These are phyloP conservation scores for Cheilosia urbana DNA, from an alignment of 2,888 invertebrate species.

Conservation along the genomic window DNA sequence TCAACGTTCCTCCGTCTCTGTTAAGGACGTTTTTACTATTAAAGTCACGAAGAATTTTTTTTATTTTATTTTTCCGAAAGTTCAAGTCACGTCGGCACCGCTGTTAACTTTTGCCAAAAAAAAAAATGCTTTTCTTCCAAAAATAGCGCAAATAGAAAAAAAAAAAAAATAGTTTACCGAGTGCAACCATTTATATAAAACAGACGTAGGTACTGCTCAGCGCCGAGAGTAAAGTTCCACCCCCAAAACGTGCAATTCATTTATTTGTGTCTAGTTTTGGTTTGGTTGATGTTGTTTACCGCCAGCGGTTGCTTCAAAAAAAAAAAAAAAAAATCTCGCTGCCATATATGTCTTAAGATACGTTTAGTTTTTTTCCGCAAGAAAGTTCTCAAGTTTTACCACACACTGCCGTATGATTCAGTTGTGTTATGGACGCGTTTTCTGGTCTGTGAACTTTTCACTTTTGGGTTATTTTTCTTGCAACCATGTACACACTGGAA, in stretches of 20 bases:
- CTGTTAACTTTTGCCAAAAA: conserved; percentile 57
- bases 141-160: conserved; percentile 32
- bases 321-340: conserved; percentile 11
- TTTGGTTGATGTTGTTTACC: conserved; percentile 54
- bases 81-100: conserved; percentile 64
- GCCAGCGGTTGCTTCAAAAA: conserved; percentile 45
- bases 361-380: conserved; percentile 23
- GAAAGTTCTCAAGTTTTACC: conserved; percentile 28
- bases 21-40: conserved; percentile 50
- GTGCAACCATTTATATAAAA: conserved; percentile 46
- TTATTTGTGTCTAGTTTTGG: conserved; percentile 17
- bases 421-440: too few species aligned
- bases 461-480: too few species aligned
- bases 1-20: conserved; percentile 10
- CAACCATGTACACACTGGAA: too few species aligned
- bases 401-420: not conserved
- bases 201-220: conserved; percentile 7
- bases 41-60: conserved; percentile 53
- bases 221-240: conserved; percentile 36
- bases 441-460: too few species aligned
- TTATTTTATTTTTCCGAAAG: conserved; percentile 10
- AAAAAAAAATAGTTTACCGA: conserved; percentile 20
- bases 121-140: conserved; percentile 43
- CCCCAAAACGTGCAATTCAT: conserved; percentile 44
- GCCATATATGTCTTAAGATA: conserved; percentile 25